These are phyloP conservation scores for Cervus canadensis DNA, from an alignment of 2,113 vertebrate genomes.

Conservation along the genomic window DNA sequence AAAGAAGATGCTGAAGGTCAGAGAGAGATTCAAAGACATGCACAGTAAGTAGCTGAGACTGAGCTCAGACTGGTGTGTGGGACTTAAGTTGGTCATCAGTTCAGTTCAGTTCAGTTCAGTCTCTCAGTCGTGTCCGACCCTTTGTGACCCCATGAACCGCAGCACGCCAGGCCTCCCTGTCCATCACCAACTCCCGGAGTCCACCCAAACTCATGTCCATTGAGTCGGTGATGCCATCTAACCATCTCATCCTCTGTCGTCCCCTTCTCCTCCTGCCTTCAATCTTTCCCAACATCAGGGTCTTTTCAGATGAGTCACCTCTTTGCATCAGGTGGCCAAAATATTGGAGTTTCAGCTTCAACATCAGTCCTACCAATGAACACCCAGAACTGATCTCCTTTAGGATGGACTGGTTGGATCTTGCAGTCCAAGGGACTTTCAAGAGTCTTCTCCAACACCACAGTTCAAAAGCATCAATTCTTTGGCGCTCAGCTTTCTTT, in stretches of 20 bases:
- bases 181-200: neutral
- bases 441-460: neutral
- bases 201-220: neutral
- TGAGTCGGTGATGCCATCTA: neutral
- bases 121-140: accelerated
- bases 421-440: neutral
- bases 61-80: neutral
- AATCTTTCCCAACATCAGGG: neutral
- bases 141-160: neutral
- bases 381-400: neutral
- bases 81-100: neutral
- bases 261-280: neutral
- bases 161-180: neutral
- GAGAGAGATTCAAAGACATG: neutral
- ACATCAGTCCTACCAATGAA: neutral
- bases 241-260: neutral
- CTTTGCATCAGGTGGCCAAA: neutral
- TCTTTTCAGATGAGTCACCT: neutral
- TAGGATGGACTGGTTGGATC: neutral
- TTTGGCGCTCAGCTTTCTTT: accelerated
- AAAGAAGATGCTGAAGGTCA: neutral
- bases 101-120: neutral
- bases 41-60: neutral
- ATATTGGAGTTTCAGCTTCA: neutral
- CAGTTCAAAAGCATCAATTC: neutral